These are phyloP conservation scores for Hololepta plana DNA, from an alignment of 2,888 invertebrate species.

Conservation along the genomic window DNA sequence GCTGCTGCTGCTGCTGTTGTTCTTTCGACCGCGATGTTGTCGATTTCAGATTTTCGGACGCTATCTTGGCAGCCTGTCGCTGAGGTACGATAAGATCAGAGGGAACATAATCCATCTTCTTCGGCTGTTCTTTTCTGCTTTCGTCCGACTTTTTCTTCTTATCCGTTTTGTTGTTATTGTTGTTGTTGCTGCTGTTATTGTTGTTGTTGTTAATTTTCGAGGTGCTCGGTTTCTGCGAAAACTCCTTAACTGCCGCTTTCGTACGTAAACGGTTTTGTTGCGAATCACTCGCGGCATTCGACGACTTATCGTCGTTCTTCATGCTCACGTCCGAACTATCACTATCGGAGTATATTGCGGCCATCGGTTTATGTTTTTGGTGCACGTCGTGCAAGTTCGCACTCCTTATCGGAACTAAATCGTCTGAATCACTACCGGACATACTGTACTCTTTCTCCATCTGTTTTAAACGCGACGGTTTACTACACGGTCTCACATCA, in stretches of 20 bases:
- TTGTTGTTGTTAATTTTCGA: conserved; percentile 9
- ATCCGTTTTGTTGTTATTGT: conserved; percentile 18
- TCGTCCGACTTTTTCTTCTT: conserved; percentile 18
- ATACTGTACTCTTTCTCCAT: conserved; percentile 58
- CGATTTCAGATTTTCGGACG: conserved; percentile 69
- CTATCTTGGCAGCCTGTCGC: conserved; percentile 79
- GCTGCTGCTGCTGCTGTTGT: conserved; percentile 11
- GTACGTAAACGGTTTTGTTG: conserved; percentile 45
- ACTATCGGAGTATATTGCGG: conserved; percentile 67
- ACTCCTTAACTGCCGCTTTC: conserved; percentile 74
- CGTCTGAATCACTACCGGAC: conserved; percentile 63
- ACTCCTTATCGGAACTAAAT: conserved; percentile 45
- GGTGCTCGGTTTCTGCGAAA: conserved; percentile 31
- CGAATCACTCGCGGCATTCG: conserved; percentile 46
- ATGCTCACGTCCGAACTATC: conserved; percentile 41
- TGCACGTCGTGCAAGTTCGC: conserved; percentile 28
- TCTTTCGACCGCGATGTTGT: conserved; percentile 32
- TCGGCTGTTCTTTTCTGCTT: conserved; percentile 14
- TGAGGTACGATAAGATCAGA: conserved; percentile 78
- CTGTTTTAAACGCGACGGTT: conserved; percentile 35
- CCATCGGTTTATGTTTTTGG: conserved; percentile 33
- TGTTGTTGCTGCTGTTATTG: conserved; percentile 13
- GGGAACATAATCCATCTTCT: conserved; percentile 37
- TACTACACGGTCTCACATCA: neutral
- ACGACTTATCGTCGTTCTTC: conserved; percentile 37